Evolutionary conservation across 2,797 vertebrate genomes (phyloP), one percentile per base, ranked within the genome.

Genomic region (Dermochelys coriacea): DNA sequence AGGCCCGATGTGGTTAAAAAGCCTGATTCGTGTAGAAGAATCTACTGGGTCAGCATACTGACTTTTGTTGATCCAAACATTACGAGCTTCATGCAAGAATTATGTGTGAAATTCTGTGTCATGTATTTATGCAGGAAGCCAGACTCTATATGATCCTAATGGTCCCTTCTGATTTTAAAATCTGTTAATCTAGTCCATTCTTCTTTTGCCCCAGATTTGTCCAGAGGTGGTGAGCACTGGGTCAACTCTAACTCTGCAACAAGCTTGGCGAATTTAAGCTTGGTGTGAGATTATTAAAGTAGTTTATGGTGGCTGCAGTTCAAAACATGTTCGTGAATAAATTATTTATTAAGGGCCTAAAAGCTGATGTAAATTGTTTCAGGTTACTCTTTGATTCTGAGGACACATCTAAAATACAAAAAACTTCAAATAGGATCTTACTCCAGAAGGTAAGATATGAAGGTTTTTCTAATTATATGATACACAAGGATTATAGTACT

Each of bases 1-100:
- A 93, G 89, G 80, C 78, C 92, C 89, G 41, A 25, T 87, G 55
- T 81, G 78, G 81, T 93, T 93, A 91, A 89, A 80, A 77, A 89
- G 74, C 81, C 83, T 92, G 85, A 37, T 23, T 94, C 80, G 83
- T 87, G 78, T 85, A 85, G 87, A 85, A 91, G 71, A 71, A 95
- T 49, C 31, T 51, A 5, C 77, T 92, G 85, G 47, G 80, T 93
- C 92, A 85, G 90, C 93, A 74, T 88, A 82, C 4, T 80, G 89
- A 80, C 90, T 57, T 71, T 25, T 54, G 54, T 92, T 85, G 87
- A 93, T 82, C 86, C 88, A 93, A 90, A 51, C 78, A 25, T 92
- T 90, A 85, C 29, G 86, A 92, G 41, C 21, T 54, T 90, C 54
- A 85, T 83, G 77, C 71, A 85, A 55, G n/a, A 91, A 80, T 41